Base-by-base conservation (phyloP, 2,113 vertebrate genomes). In the Sapajus apella region DNA sequence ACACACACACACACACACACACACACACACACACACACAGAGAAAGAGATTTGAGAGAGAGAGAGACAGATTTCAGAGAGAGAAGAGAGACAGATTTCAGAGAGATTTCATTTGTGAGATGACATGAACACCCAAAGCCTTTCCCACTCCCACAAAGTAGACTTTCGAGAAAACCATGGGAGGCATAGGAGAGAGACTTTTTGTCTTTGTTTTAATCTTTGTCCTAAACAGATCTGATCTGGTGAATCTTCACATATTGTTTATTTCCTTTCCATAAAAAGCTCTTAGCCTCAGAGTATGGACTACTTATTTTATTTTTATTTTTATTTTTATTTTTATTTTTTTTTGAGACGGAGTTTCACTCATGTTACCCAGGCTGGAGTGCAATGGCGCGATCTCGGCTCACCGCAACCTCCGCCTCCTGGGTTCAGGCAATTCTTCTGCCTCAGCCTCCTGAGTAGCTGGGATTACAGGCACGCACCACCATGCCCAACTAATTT, bases 301-400 rank as follows among this genome's bases (percentile, higher is more conserved):
- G 93, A 81, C 92, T 97, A 72, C 95, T 97, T 98, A 97, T 80
- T 95, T 40, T 95, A 2, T 40, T 95, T 95, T 52, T 77, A 95
- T 95, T 37, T 40, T 95, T 95, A n/a, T n/a, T n/a, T n/a, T n/a
- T n/a, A n/a, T n/a, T n/a, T n/a, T n/a, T n/a, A n/a, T n/a, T n/a
- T n/a, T n/a, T n/a, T n/a, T n/a, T n/a, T n/a, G n/a, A n/a, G n/a
- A n/a, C n/a, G n/a, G n/a, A n/a, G n/a, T n/a, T n/a, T n/a, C n/a
- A n/a, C n/a, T n/a, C n/a, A n/a, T n/a, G n/a, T n/a, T n/a, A n/a
- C n/a, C n/a, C n/a, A n/a, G n/a, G n/a, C n/a, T n/a, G n/a, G n/a
- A n/a, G n/a, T n/a, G n/a, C n/a, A n/a, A n/a, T n/a, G n/a, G n/a
- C n/a, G n/a, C n/a, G n/a, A n/a, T n/a, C n/a, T n/a, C n/a, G n/a